Base-by-base conservation (phyloP, 2,888 invertebrate genomes). In the Plebejus argus region DNA sequence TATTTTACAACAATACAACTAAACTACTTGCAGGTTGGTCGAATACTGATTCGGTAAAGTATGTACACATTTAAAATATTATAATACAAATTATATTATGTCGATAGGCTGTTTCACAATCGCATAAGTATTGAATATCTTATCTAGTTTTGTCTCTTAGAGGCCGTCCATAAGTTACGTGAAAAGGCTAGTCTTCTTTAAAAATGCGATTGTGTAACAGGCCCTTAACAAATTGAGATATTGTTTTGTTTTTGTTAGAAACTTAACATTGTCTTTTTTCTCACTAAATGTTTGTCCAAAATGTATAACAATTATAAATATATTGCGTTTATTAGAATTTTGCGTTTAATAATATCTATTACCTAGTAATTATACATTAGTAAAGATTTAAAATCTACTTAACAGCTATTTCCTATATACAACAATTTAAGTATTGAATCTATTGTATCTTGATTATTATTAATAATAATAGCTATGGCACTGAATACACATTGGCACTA, bases 21-120 rank as follows among this genome's bases (percentile, higher is more conserved):
- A 88, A 88, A 89, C 86, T 85, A 91, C 88, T 90, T 87, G 86
- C 86, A 83, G 84, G 86, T 89, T 91, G 89, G 89, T 92, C 90
- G 81, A 91, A 91, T 90, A 92, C 89, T 91, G 90, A 75, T 79
- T 84, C 84, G 88, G 88, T 82, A 85, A 87, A 84, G 81, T 78
- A 81, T 79, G 70, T 79, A 80, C 76, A 80, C 15, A 77, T 49
- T 79, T 39, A 61, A 66, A 15, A 35, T 61, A n/a, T 76, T 3
- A n/a, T 58, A 35, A n/a, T 10, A 45, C 10, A 45, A 39, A 39
- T 39, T 39, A 45, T 45, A 45, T 45, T 45, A 45, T 45, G 45
- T 10, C 3, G 10, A 45, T 45, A 3, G 45, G 10, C 10, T 45
- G 45, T 45, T 45, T 45, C 15, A 76, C 33, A 33, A 33, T 58